These are phyloP conservation scores for Ephestia elutella DNA, from an alignment of 1,140 invertebrate genomes.

Conservation along the genomic window DNA sequence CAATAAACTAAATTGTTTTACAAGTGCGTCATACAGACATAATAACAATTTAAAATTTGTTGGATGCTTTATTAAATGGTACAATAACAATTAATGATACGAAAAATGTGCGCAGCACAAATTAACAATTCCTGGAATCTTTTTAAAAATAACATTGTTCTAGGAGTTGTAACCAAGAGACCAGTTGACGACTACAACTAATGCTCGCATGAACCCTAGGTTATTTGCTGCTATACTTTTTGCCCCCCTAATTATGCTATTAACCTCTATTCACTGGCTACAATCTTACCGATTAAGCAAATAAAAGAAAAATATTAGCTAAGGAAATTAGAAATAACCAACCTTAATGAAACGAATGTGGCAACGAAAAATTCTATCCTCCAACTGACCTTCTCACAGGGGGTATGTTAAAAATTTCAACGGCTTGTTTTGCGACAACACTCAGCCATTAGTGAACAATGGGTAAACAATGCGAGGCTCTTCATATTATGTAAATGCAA, in stretches of 20 bases:
- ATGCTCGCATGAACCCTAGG: slow-evolving; percentile 1
- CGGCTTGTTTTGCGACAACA: neutral
- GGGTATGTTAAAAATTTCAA: neutral
- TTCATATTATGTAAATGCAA: slow-evolving; percentile 7
- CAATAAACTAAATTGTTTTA: slow-evolving; percentile 1
- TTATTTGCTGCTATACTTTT: slow-evolving; percentile 2
- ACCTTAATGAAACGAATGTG: no score
- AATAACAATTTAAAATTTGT: slow-evolving; percentile 3
- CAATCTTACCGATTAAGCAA: neutral
- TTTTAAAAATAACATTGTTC: no score
- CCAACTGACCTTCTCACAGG: no score
- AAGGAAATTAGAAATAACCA: neutral
- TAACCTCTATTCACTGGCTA: neutral
- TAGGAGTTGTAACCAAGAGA: no score
- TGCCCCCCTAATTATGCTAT: neutral
- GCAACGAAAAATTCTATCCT: no score
- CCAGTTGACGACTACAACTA: neutral
- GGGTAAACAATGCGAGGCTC: slow-evolving; percentile 1
- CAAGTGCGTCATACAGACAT: neutral
- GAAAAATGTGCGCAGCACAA: no score
- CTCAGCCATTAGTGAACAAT: slow-evolving; percentile 2
- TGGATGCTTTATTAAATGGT: neutral
- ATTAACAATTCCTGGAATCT: no score
- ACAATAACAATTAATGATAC: no score
- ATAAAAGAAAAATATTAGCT: no score